A percentile compares a stretch with the other conserved stretches of the same genome.
These are phyloP conservation scores for Catocala fraxini DNA, from an alignment of 2,888 invertebrate species.

Conservation along the genomic window DNA sequence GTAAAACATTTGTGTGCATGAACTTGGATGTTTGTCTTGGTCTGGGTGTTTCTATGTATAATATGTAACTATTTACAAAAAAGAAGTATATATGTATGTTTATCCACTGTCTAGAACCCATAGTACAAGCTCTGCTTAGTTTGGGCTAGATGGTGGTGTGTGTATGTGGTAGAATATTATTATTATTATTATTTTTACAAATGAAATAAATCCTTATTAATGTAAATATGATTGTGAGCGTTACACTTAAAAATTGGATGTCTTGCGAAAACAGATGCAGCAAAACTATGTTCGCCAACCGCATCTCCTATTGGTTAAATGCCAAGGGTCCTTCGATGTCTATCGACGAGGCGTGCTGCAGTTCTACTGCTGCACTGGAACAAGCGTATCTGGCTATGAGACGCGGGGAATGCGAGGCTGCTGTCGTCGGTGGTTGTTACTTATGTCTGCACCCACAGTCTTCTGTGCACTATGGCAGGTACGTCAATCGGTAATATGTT, in stretches of 20 bases:
- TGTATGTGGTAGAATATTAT: too few species aligned
- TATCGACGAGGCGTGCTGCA: conserved; percentile 70
- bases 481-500: conserved; percentile 3
- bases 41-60: too few species aligned
- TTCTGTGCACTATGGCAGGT: conserved; percentile 71
- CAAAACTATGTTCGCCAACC: conserved; percentile 75
- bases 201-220: too few species aligned
- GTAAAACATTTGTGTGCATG: too few species aligned
- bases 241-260: background rate
- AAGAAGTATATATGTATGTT: too few species aligned
- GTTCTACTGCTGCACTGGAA: conserved; percentile 66
- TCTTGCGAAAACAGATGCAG: conserved; percentile 58
- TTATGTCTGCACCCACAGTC: conserved; percentile 87
- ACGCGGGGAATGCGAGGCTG: conserved; percentile 76
- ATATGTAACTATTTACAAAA: too few species aligned
- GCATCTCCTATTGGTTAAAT: conserved; percentile 78
- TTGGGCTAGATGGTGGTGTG: too few species aligned
- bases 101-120: too few species aligned
- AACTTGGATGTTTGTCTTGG: too few species aligned
- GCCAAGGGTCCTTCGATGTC: conserved; percentile 73
- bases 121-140: too few species aligned
- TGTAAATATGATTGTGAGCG: too few species aligned
- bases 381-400: conserved; percentile 66
- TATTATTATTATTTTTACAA: too few species aligned
- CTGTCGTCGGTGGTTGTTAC: conserved; percentile 89